Percentiles rank a stretch among this genome's conserved stretches.
Evolutionary conservation across 2,113 vertebrate species (phyloP).

Genomic region (Mobula birostris): DNA sequence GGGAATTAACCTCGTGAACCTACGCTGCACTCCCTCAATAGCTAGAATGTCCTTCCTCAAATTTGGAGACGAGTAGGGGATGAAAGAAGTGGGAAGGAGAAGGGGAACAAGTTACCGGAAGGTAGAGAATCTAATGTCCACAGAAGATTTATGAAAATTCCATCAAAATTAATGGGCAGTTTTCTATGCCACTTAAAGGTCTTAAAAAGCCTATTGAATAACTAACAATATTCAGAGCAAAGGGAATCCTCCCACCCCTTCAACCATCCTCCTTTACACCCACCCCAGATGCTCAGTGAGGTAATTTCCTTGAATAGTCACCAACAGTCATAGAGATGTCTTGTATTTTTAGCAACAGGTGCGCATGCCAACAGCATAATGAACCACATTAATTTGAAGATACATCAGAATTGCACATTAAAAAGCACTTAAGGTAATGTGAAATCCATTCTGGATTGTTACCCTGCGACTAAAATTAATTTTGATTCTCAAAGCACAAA

Average conservation of each 20-base stretch:
- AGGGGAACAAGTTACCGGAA: background rate
- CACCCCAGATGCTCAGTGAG: background rate
- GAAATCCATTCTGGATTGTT: background rate
- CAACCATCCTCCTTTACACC: too few species aligned
- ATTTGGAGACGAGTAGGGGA: too few species aligned
- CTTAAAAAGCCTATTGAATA: too few species aligned
- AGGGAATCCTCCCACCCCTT: too few species aligned
- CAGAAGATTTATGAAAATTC: background rate
- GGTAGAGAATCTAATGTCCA: too few species aligned
- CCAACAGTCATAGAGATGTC: background rate
- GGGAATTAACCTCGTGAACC: too few species aligned
- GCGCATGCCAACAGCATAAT: background rate
- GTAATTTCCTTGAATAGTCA: background rate
- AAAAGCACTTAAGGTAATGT: background rate
- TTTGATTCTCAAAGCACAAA: background rate
- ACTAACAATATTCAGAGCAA: background rate
- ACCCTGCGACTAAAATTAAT: background rate
- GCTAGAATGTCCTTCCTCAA: too few species aligned
- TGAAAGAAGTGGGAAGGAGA: too few species aligned
- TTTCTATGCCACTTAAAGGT: background rate
- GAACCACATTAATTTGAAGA: background rate
- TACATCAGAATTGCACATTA: background rate
- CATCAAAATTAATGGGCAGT: background rate
- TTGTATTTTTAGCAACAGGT: background rate
- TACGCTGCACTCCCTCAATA: too few species aligned